These are phyloP conservation scores for Aphis craccivora DNA, from an alignment of 1,140 invertebrate genomes.

Conservation along the genomic window DNA sequence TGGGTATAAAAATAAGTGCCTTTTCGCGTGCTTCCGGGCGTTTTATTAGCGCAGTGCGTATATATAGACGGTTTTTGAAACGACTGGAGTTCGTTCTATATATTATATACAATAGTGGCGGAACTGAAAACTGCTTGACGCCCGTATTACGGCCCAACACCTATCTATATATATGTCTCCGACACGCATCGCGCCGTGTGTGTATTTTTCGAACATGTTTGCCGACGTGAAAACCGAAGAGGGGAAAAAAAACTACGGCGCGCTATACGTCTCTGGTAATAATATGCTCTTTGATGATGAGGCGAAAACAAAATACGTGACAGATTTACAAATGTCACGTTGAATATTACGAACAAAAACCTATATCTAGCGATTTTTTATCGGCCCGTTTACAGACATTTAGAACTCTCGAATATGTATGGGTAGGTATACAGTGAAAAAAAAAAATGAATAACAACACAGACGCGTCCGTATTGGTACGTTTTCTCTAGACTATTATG, in stretches of 20 bases:
- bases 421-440: neutral
- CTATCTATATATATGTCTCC: neutral
- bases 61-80: neutral
- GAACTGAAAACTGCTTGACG: neutral
- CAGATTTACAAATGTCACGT: slow-evolving; percentile 43
- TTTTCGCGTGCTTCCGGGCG: slow-evolving; percentile 20
- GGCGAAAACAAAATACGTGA: slow-evolving; percentile 46
- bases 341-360: neutral
- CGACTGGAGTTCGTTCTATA: neutral
- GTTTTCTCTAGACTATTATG: neutral
- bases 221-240: neutral
- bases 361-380: slow-evolving; percentile 15
- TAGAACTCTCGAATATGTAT: neutral
- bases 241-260: neutral
- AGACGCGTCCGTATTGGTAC: neutral
- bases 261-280: neutral
- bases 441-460: neutral
- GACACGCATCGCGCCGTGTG: neutral
- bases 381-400: neutral
- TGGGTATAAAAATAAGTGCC: slow-evolving; percentile 42
- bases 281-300: slow-evolving; percentile 43
- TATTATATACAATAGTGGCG: neutral
- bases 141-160: neutral
- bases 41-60: neutral
- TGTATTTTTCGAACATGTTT: slow-evolving; percentile 13